Base-by-base conservation (phyloP, 2,113 vertebrate genomes). In the Spermophilus dauricus region DNA sequence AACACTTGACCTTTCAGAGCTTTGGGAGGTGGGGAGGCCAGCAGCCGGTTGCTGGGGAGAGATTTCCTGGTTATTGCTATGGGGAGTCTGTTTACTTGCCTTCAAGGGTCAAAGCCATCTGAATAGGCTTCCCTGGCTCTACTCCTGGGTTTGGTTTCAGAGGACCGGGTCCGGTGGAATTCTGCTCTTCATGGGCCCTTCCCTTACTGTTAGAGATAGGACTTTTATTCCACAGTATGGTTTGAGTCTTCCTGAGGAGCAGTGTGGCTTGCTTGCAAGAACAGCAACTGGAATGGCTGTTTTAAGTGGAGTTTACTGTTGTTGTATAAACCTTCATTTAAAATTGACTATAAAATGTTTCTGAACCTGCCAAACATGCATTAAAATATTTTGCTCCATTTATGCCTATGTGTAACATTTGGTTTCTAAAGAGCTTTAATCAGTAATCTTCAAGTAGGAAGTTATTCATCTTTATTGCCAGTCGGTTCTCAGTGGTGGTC, bases 391-490 rank as follows among this genome's bases (percentile, higher is more conserved):
- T 98, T 98, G 97, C 98, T 98, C 94, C 96, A 98, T 98, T 98
- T 98, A 98, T 99, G 98, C 98, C 98, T 98, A 98, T 98, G 98
- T 98, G 98, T 98, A 98, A 98, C 99, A 98, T 98, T 98, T 98
- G 97, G 98, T 98, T 98, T 98, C 98, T 98, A 97, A 98, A 98
- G 98, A 98, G 98, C 98, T 99, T 99, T 99, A 98, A 99, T 99
- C 98, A 98, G 98, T 98, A 99, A 99, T 98, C 98, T 98, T 98
- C 98, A 98, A 99, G 98, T 99, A 99, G 99, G 99, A 99, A 99
- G 99, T 99, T 98, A 99, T 99, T 99, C 99, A 99, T 99, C 99
- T 99, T 99, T 99, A 99, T 99, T 99, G 99, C 98, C 98, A 98
- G 98, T 98, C 98, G 98, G 98, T 98, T 99, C 99, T 99, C 99